Conservation (phyloP, 2,888 invertebrate genomes). For the Amitus sp. region DNA sequence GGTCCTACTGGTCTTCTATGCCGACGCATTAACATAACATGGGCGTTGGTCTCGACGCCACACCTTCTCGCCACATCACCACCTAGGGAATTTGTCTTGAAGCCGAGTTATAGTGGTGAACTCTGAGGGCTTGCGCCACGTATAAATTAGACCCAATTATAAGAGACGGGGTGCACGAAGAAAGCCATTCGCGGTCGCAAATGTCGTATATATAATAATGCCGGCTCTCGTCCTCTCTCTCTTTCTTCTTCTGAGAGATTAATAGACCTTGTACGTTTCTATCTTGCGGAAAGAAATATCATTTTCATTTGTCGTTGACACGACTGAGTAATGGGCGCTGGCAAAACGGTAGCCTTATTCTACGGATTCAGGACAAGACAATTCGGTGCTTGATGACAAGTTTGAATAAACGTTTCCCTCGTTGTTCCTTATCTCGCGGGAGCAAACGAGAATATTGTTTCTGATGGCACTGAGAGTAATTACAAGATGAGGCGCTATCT, state of each 20-base stretch:
- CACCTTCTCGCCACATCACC: slow-evolving; percentile 43
- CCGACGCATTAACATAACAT: slow-evolving; percentile 58
- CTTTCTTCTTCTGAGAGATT: slow-evolving; percentile 19
- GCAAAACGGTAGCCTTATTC: slow-evolving; percentile 24
- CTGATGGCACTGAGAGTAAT: not conserved
- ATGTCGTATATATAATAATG: slow-evolving; percentile 24
- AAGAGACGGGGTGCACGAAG: slow-evolving; percentile 34
- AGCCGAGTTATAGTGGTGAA: slow-evolving; percentile 45
- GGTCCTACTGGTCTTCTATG: slow-evolving; percentile 33
- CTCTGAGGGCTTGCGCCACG: slow-evolving; percentile 34
- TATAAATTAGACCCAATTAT: slow-evolving; percentile 42
- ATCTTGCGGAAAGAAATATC: slow-evolving; percentile 35
- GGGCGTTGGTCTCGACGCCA: slow-evolving; percentile 56
- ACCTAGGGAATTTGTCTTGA: slow-evolving; percentile 50
- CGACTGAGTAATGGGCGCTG: slow-evolving; percentile 23
- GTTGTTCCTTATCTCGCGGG: slow-evolving; percentile 1
- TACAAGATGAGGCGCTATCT: slow-evolving; percentile 29
- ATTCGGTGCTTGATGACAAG: slow-evolving; percentile 19
- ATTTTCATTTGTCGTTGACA: slow-evolving; percentile 33
- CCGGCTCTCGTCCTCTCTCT: slow-evolving; percentile 12
- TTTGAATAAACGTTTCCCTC: slow-evolving; percentile 20
- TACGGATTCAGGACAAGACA: slow-evolving; percentile 18
- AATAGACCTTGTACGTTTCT: slow-evolving; percentile 33
- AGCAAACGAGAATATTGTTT: slow-evolving; percentile 17
- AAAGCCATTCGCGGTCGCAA: slow-evolving; percentile 32